Conservation (phyloP, 2,888 invertebrate species). For the Amaurobius ferox region DNA sequence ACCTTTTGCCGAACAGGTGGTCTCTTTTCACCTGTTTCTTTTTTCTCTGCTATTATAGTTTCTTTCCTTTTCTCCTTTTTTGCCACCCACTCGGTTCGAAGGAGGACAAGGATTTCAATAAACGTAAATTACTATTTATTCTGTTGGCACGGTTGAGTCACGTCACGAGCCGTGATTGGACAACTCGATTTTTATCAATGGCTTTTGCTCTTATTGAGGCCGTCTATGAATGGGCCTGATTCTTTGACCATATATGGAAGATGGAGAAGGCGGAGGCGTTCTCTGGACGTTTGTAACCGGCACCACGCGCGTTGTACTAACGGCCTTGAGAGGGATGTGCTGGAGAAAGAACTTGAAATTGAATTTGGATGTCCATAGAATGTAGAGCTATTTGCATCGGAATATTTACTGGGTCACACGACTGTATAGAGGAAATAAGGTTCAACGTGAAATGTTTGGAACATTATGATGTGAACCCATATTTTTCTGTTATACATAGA, state of each 20-base stretch:
- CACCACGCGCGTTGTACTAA: too few relatives aligned
- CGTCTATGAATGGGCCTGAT: constrained; percentile 26
- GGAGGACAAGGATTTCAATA: constrained; percentile 34
- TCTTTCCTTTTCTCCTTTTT: background rate
- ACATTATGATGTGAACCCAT: too few relatives aligned
- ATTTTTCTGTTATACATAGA: too few relatives aligned
- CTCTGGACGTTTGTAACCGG: background rate
- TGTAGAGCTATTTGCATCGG: too few relatives aligned
- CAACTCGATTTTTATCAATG: constrained; percentile 51
- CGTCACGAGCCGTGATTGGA: background rate
- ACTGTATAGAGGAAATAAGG: too few relatives aligned
- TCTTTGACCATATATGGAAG: constrained; percentile 34
- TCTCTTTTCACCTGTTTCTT: constrained; percentile 8
- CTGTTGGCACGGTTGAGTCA: background rate
- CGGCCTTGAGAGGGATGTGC: too few relatives aligned
- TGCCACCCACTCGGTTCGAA: constrained; percentile 16
- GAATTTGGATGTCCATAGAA: too few relatives aligned
- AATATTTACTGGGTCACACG: too few relatives aligned
- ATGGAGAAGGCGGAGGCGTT: background rate
- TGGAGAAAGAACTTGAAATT: too few relatives aligned
- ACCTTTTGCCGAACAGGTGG: background rate
- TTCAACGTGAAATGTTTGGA: too few relatives aligned
- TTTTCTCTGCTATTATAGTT: background rate
- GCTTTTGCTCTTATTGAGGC: constrained; percentile 22
- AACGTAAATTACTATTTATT: constrained; percentile 20